These are phyloP conservation scores for Panagrolaimus sp. DNA, from an alignment of 1,140 invertebrate genomes.

Conservation along the genomic window DNA sequence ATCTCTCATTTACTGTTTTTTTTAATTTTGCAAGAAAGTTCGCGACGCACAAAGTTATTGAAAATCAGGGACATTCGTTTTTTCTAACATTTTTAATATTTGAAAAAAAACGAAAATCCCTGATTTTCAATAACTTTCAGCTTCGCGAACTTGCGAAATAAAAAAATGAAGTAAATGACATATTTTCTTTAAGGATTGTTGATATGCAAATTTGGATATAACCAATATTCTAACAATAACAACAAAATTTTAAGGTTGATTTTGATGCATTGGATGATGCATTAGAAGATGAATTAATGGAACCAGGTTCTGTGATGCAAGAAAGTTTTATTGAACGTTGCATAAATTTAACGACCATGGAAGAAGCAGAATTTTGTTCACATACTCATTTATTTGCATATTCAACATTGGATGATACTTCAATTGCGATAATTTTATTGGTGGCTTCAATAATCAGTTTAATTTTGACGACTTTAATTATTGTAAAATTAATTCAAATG, in stretches of 20 bases:
- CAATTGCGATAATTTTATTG: slow-evolving; percentile 63
- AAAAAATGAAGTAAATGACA: too few relatives aligned
- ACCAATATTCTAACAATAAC: too few relatives aligned
- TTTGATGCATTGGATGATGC: neutral
- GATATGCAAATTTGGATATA: too few relatives aligned
- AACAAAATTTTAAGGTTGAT: neutral
- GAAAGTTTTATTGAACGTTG: slow-evolving; percentile 41
- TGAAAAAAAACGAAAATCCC: too few relatives aligned
- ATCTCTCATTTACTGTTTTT: too few relatives aligned
- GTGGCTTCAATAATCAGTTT: slow-evolving; percentile 63
- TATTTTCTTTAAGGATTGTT: too few relatives aligned
- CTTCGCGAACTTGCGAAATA: too few relatives aligned
- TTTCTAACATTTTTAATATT: too few relatives aligned
- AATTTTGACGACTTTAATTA: slow-evolving; percentile 64
- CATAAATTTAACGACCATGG: slow-evolving; percentile 30
- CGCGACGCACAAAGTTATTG: too few relatives aligned
- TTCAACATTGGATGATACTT: slow-evolving; percentile 60
- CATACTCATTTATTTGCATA: slow-evolving; percentile 51
- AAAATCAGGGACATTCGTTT: too few relatives aligned
- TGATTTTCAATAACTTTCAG: too few relatives aligned
- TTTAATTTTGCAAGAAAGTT: too few relatives aligned
- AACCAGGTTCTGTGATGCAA: neutral
- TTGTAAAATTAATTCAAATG: slow-evolving; percentile 66
- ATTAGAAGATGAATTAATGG: neutral
- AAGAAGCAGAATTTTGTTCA: slow-evolving; percentile 33